Base-by-base conservation (phyloP, 2,113 vertebrate genomes). In the Tringa solitaria region DNA sequence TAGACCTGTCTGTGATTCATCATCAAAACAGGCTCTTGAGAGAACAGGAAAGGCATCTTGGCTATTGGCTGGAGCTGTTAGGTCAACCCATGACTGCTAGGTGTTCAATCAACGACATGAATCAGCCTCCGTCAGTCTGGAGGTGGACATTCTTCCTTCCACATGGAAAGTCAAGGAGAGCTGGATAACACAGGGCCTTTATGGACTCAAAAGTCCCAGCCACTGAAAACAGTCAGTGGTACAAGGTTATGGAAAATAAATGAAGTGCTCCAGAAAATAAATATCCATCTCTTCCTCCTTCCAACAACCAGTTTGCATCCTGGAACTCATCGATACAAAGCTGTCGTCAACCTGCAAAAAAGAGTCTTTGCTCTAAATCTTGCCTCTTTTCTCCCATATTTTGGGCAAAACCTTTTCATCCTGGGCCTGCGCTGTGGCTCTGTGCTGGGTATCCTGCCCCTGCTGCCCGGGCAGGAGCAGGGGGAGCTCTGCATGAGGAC, bases 361-460 rank as follows among this genome's bases (percentile, higher is more conserved):
- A 28, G 21, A 21, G 28, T 2, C 14, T 53, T 73, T 56, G 7
- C 37, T 63, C 64, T 26, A 39, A 80, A 60, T 73, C 35, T 39
- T 86, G 41, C 30, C 3, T 83, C 37, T 75, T 84, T 75, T 8
- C 9, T n/a, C 15, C 72, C 43, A 5, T 35, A 60, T 75, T 30
- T 37, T 26, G 67, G 45, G 26, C 24, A 56, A 67, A 90, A n/a
- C 5, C 24, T 23, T 35, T 19, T 23, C 23, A 33, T 12, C 1
- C 22, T 10, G 17, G 43, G 39, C n/a, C 45, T 35, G 16, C 0
- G 0, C 33, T 20, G n/a, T 6, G 35, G 30, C 13, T 54, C 73
- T 22, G 13, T 37, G 54, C 24, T 83, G 59, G 37, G 5, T 41
- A 14, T 37, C 46, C 37, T 11, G 9, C 24, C 12, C 46, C 32